Percentiles rank a stretch among this genome's conserved stretches.
Evolutionary conservation across 2,888 invertebrate genomes (phyloP).

Genomic region (Polydrusus cervinus): DNA sequence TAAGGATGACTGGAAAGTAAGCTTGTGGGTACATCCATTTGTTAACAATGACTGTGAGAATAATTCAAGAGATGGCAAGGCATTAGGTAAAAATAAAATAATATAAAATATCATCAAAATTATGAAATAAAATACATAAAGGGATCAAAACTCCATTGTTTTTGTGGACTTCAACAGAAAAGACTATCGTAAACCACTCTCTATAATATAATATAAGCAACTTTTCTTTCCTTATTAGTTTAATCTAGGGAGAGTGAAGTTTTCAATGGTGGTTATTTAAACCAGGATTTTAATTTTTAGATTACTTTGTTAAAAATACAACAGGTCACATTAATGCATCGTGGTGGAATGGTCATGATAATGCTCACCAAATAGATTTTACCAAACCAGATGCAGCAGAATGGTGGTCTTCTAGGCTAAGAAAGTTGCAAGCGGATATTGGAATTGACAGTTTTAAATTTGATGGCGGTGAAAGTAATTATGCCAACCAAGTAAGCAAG

Average conservation of each 20-base stretch:
- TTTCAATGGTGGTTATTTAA: background rate
- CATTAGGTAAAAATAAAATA: conserved; percentile 56
- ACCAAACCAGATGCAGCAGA: conserved; percentile 79
- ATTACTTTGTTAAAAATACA: conserved; percentile 74
- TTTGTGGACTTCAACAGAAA: background rate
- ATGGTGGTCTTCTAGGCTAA: conserved; percentile 75
- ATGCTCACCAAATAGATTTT: conserved; percentile 81
- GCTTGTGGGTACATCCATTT: conserved; percentile 92
- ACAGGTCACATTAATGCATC: conserved; percentile 65
- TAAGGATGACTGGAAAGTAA: conserved; percentile 80
- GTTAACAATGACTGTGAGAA: conserved; percentile 80
- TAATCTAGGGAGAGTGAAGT: no score
- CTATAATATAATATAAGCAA: no score
- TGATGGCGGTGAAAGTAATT: conserved; percentile 86
- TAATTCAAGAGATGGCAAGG: conserved; percentile 53
- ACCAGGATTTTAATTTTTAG: conserved; percentile 59
- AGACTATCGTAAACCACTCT: no score
- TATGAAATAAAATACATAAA: no score
- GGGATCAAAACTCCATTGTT: background rate
- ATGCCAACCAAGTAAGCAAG: conserved; percentile 75
- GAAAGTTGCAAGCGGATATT: conserved; percentile 74
- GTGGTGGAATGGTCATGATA: conserved; percentile 73
- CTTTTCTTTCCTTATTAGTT: no score
- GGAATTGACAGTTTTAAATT: conserved; percentile 86
- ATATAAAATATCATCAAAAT: no score